Percentiles rank a stretch among this genome's conserved stretches.
Evolutionary conservation across 2,113 vertebrate genomes (phyloP).

Genomic region (Pangasianodon gigas): DNA sequence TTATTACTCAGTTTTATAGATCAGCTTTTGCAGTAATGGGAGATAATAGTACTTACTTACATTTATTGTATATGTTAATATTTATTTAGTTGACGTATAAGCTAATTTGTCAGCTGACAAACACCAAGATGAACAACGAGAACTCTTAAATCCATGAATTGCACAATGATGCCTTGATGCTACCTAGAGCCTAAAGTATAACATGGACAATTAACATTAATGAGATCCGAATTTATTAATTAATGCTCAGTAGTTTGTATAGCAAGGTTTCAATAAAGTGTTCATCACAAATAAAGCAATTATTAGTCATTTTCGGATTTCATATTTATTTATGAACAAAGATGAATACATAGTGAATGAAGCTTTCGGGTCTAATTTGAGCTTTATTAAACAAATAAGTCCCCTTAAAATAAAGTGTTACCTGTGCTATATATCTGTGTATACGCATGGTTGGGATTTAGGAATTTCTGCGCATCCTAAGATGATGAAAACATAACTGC

Average conservation of each 20-base stretch:
- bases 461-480: background rate
- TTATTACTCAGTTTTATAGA: background rate
- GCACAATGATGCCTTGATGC: background rate
- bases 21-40: background rate
- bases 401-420: background rate
- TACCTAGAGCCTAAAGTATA: background rate
- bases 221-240: background rate
- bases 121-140: background rate
- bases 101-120: background rate
- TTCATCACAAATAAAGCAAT: no score
- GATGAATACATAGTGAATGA: background rate
- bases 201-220: background rate
- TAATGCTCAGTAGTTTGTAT: background rate
- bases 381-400: background rate
- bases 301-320: no score
- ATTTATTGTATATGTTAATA: background rate
- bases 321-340: no score
- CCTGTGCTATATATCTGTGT: background rate
- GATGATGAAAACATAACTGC: background rate
- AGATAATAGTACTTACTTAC: background rate
- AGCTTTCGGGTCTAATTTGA: background rate
- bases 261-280: no score
- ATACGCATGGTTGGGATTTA: background rate
- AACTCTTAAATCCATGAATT: background rate
- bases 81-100: background rate